Evolutionary conservation across 2,797 vertebrate species (phyloP).

Genomic region (Hydrophis major): DNA sequence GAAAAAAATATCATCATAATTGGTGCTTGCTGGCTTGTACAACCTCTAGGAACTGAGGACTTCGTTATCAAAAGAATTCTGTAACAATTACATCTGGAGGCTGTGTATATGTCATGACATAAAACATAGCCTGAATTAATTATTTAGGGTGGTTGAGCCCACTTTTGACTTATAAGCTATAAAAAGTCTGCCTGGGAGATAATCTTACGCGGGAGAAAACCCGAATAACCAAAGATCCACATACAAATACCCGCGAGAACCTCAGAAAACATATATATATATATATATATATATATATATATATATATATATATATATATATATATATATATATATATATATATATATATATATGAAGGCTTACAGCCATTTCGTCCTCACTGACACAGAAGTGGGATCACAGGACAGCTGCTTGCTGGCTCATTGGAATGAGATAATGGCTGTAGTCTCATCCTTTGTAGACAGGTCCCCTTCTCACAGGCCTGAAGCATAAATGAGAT

Average conservation of each 20-base stretch:
- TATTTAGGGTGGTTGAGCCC: slow-evolving; percentile 66
- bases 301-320: no score
- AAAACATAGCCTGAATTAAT: slow-evolving; percentile 67
- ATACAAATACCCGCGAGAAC: no score
- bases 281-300: no score
- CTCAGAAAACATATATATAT: no score
- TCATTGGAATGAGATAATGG: slow-evolving; percentile 64
- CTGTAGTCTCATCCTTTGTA: slow-evolving; percentile 53
- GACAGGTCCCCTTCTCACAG: slow-evolving; percentile 54
- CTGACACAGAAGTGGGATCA: slow-evolving; percentile 52
- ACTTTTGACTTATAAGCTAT: slow-evolving; percentile 70
- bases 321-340: no score
- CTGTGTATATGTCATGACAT: slow-evolving; percentile 65
- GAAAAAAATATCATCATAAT: slow-evolving; percentile 45
- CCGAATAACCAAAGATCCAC: no score
- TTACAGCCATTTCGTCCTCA: slow-evolving; percentile 57
- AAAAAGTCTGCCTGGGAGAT: slow-evolving; percentile 65
- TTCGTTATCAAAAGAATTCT: slow-evolving; percentile 58
- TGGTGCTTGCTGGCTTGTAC: slow-evolving; percentile 48
- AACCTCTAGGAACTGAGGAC: slow-evolving; percentile 46
- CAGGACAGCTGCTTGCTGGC: slow-evolving; percentile 55
- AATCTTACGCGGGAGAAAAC: no score
- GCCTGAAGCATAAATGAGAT: slow-evolving; percentile 58
- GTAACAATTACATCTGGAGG: slow-evolving; percentile 41
- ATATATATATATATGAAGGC: slow-evolving; percentile 53